Evolutionary conservation across 1,140 invertebrate genomes (phyloP).

Genomic region (Plutomurus gul): DNA sequence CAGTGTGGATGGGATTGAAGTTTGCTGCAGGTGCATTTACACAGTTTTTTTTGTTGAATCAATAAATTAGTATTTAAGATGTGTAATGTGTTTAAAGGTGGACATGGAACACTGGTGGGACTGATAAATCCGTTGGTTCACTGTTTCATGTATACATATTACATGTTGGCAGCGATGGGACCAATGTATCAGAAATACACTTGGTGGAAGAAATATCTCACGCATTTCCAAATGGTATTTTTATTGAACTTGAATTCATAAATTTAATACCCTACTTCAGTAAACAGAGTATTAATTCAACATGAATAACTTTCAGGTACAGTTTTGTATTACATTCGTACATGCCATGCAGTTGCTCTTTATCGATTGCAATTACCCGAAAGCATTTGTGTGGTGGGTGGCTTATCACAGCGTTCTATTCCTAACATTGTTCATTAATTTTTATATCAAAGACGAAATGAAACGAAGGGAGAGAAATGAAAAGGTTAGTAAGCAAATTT

Average conservation of each 20-base stretch:
- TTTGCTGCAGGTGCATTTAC: constrained; percentile 78
- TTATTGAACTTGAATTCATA: background rate
- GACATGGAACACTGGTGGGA: constrained; percentile 85
- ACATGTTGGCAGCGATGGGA: constrained; percentile 87
- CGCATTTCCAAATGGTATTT: constrained; percentile 78
- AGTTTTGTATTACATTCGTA: constrained; percentile 87
- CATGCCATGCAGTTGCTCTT: constrained; percentile 89
- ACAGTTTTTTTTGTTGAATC: background rate
- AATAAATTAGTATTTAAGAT: background rate
- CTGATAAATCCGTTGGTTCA: constrained; percentile 92
- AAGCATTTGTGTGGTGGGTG: constrained; percentile 53
- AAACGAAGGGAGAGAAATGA: background rate
- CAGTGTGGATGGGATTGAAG: constrained; percentile 93
- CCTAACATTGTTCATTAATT: constrained; percentile 36
- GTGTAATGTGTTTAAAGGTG: constrained; percentile 63
- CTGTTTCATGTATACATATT: constrained; percentile 92
- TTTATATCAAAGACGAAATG: constrained; percentile 33
- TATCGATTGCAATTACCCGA: constrained; percentile 84
- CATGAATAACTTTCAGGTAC: constrained; percentile 64
- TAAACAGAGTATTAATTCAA: no score
- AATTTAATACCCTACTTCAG: no score
- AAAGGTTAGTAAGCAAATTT: background rate
- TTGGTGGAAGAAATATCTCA: constrained; percentile 95
- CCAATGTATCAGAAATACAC: constrained; percentile 79
- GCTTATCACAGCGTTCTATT: constrained; percentile 36